Evolutionary conservation across 2,888 invertebrate species (phyloP).

Genomic region (Pedicia rivosa): DNA sequence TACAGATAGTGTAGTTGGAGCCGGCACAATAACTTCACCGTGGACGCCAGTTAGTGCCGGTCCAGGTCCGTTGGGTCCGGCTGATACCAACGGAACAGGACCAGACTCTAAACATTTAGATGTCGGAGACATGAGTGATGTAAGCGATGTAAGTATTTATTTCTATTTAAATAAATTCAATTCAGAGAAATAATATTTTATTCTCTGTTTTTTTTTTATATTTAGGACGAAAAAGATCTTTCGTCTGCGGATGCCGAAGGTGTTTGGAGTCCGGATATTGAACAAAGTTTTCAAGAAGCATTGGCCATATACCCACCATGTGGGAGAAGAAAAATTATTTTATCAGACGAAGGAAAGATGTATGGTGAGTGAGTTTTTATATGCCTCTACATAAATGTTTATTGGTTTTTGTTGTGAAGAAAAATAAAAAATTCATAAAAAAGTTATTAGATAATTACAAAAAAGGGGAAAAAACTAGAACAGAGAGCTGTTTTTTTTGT

Average conservation of each 20-base stretch:
- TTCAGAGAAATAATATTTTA: slow-evolving; percentile 1
- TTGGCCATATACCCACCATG: slow-evolving; percentile 99
- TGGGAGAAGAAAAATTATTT: slow-evolving; percentile 97
- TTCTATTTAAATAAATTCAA: too few relatives aligned
- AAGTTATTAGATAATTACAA: too few relatives aligned
- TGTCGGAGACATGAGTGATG: slow-evolving; percentile 84
- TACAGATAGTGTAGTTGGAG: slow-evolving; percentile 54
- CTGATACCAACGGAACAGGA: slow-evolving; percentile 85
- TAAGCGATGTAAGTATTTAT: slow-evolving; percentile 30
- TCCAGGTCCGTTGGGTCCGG: slow-evolving; percentile 44
- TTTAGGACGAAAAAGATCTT: slow-evolving; percentile 70
- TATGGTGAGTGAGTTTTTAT: slow-evolving; percentile 72
- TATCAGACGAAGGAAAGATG: slow-evolving; percentile 99
- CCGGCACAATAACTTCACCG: slow-evolving; percentile 93
- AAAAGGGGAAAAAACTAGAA: too few relatives aligned
- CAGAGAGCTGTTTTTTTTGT: too few relatives aligned
- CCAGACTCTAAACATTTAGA: slow-evolving; percentile 82
- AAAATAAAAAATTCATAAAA: too few relatives aligned
- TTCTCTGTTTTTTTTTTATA: slow-evolving; percentile 11
- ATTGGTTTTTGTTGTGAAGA: too few relatives aligned
- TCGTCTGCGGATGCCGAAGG: slow-evolving; percentile 98
- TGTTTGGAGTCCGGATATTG: slow-evolving; percentile 99
- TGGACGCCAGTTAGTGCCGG: slow-evolving; percentile 82
- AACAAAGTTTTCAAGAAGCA: slow-evolving; percentile 99
- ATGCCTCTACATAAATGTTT: too few relatives aligned